Evolutionary conservation across 2,797 vertebrate genomes (phyloP).

Genomic region (Leuciscus waleckii): DNA sequence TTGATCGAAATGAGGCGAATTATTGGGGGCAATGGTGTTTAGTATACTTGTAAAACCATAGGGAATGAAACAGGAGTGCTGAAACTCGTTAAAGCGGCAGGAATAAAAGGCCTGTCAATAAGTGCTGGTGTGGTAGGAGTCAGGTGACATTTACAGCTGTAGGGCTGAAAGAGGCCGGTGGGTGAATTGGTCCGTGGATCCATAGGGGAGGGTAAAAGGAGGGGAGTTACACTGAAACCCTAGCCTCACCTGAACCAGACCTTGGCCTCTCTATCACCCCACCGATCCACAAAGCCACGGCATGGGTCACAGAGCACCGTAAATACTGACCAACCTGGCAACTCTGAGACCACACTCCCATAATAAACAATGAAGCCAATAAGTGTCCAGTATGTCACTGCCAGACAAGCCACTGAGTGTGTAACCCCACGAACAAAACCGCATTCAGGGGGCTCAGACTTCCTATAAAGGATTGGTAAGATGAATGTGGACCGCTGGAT

Average conservation of each 20-base stretch:
- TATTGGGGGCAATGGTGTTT: conserved; percentile 58
- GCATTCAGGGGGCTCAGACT: conserved; percentile 26
- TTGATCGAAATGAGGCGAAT: conserved; percentile 45
- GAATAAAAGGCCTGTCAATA: conserved; percentile 69
- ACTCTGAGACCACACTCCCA: conserved; percentile 57
- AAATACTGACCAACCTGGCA: conserved; percentile 59
- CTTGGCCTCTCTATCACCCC: conserved; percentile 68
- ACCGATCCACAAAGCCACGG: conserved; percentile 36
- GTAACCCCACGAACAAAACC: conserved; percentile 59
- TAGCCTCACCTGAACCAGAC: conserved; percentile 68
- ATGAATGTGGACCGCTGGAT: conserved; percentile 17
- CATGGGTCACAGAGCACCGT: conserved; percentile 60
- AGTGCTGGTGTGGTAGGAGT: conserved; percentile 67
- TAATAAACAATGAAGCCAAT: conserved; percentile 66
- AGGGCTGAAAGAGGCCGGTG: conserved; percentile 65
- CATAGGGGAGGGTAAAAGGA: conserved; percentile 60
- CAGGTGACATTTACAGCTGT: conserved; percentile 79
- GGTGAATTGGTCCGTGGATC: conserved; percentile 62
- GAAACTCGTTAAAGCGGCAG: conserved; percentile 47
- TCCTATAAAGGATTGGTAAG: conserved; percentile 43
- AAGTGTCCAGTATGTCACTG: conserved; percentile 68
- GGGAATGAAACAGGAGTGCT: conserved; percentile 71
- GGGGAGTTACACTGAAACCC: conserved; percentile 73
- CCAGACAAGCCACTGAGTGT: conserved; percentile 52
- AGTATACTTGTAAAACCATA: conserved; percentile 59